Conservation (phyloP, 2,888 invertebrate species). For the Mythimna pallens region DNA sequence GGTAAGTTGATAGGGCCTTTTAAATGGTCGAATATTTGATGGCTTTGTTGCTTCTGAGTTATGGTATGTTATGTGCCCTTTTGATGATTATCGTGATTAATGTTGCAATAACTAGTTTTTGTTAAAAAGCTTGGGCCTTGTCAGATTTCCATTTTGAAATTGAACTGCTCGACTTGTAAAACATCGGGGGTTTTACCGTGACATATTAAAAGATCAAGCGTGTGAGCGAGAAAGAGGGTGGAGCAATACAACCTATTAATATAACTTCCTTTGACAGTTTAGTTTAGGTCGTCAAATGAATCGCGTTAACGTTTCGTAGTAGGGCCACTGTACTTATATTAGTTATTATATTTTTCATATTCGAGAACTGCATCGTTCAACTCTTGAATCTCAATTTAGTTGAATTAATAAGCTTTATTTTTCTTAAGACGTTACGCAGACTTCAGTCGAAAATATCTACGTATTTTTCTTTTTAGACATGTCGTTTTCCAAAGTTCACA, state of each 20-base stretch:
- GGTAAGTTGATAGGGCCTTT: slow-evolving; percentile 41
- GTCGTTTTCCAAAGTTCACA: neutral
- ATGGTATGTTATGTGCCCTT: slow-evolving; percentile 11
- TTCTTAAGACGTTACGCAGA: neutral
- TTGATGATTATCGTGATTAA: slow-evolving; percentile 36
- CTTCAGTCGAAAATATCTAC: neutral
- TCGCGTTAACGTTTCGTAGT: too few species aligned
- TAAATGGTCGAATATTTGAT: slow-evolving; percentile 54
- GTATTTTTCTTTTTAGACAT: neutral
- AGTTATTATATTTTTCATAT: neutral
- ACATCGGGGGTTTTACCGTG: neutral
- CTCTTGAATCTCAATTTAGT: neutral
- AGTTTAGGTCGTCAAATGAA: too few species aligned
- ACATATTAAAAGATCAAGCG: too few species aligned
- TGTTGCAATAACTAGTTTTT: slow-evolving; percentile 27
- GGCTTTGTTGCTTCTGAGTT: slow-evolving; percentile 31
- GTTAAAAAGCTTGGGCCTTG: slow-evolving; percentile 7
- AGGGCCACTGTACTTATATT: neutral
- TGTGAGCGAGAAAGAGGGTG: too few species aligned
- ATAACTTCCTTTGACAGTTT: too few species aligned
- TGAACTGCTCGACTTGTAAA: neutral
- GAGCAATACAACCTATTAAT: too few species aligned
- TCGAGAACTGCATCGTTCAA: neutral
- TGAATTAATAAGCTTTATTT: neutral
- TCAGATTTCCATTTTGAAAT: slow-evolving; percentile 2